Base-by-base conservation (phyloP, 2,888 invertebrate genomes). In the Papilio gigon region DNA sequence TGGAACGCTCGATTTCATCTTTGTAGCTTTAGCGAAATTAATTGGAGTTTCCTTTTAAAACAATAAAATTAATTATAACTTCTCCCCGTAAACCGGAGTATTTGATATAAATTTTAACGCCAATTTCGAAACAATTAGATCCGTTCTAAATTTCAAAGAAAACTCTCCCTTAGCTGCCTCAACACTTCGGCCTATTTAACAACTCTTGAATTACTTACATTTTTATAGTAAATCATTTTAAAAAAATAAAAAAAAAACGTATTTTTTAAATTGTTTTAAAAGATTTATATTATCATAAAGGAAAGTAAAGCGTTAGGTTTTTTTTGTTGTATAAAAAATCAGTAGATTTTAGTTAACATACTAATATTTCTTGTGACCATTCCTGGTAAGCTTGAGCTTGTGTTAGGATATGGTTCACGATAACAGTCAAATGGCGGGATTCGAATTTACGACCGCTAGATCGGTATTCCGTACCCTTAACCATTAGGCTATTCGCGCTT, bases 61-160 rank as follows among this genome's bases (percentile, higher is more conserved):
- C 47, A 37, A 60, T 66, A 58, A 27, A 66, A 50, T 50, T 50
- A 66, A 50, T 66, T 60, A 60, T 50, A 50, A 66, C 47, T 66
- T 60, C 30, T 17, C 22, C 27, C n/a, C 12, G 30, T 56, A 56
- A 47, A 58, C 60, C 58, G 37, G 37, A 47, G 60, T 60, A 65
- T 53, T n/a, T 53, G 37, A 62, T 53, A 30, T 53, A 61, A 62
- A 67, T 61, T 62, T 67, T 61, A 67, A 62, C 61, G 61, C 53
- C 61, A 53, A 61, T 40, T 67, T 67, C 17, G 22, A 3, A 61
- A 67, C 67, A 67, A 67, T 67, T 61, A 62, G 53, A 62, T 53
- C 61, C n/a, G 33, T 30, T 42, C 50, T 67, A 53, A 67, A 67
- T 62, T 61, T 61, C 61, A 67, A 67, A 62, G 40, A 53, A 40